Percentiles rank a stretch among this genome's conserved stretches.
Evolutionary conservation across 2,888 invertebrate genomes (phyloP).

Genomic region (Latheticus oryzae): DNA sequence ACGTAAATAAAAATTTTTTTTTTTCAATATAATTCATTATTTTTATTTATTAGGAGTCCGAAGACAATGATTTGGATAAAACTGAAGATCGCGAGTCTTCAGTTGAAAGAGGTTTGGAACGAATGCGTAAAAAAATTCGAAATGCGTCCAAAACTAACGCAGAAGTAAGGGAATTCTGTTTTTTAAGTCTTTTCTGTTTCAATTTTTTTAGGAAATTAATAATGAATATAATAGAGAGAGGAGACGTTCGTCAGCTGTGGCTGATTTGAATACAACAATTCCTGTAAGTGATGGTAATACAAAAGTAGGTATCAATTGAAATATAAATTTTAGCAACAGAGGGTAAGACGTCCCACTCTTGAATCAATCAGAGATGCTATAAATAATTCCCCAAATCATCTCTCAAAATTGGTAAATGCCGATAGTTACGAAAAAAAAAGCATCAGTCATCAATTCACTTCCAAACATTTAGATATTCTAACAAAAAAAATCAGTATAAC

Average conservation of each 20-base stretch:
- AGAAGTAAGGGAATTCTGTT: too few relatives aligned
- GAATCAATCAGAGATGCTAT: constrained; percentile 31
- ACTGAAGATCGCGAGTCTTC: too few relatives aligned
- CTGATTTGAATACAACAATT: constrained; percentile 2
- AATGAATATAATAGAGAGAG: not conserved
- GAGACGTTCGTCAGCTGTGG: constrained; percentile 1
- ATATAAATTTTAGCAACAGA: constrained; percentile 2
- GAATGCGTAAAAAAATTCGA: constrained; percentile 22
- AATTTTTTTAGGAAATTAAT: not conserved
- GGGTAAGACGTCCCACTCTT: constrained; percentile 20
- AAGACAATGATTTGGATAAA: too few relatives aligned
- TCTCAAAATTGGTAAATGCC: constrained; percentile 21
- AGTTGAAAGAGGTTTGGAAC: constrained; percentile 17
- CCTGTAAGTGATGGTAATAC: not conserved
- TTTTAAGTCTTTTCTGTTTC: too few relatives aligned
- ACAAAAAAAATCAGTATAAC: not conserved
- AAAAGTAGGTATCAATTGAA: not conserved
- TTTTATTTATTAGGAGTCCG: too few relatives aligned
- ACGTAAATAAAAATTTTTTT: constrained; percentile 1
- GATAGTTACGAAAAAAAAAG: constrained; percentile 26
- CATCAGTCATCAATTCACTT: constrained; percentile 12
- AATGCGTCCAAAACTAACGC: not conserved
- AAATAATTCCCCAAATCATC: constrained; percentile 10
- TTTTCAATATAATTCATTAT: too few relatives aligned
- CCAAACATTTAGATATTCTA: not conserved